phyloP scores from a whole-genome alignment of 1,140 invertebrate genomes.

The Drosophila albomicans region DNA sequence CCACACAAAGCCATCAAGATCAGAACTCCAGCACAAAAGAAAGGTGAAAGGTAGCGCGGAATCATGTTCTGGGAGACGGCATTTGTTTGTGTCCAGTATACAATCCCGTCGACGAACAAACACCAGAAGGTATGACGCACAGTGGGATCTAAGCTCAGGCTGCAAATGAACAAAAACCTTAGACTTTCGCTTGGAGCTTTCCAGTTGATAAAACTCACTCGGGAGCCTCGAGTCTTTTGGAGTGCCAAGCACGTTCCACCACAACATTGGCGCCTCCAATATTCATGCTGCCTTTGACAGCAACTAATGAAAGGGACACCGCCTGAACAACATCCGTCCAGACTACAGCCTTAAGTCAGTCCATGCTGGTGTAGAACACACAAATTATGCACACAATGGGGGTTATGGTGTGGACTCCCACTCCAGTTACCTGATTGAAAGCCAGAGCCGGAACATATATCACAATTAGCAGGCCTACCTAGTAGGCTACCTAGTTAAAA shows the following conservation, averaged over 20 bases:
- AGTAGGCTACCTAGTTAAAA: conserved; percentile 85
- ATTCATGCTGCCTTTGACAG: conserved; percentile 88
- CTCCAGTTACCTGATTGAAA: conserved; percentile 92
- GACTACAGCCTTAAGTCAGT: conserved; percentile 94
- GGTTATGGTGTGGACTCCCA: conserved; percentile 90
- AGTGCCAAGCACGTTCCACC: conserved; percentile 85
- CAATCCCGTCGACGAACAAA: conserved; percentile 90
- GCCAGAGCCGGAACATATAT: conserved; percentile 94
- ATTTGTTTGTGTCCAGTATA: conserved; percentile 91
- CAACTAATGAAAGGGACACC: conserved; percentile 88
- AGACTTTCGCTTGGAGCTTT: not conserved
- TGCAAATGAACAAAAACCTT: conserved; percentile 67
- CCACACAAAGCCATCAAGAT: conserved; percentile 87
- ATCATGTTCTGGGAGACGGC: conserved; percentile 93
- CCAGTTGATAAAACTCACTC: conserved; percentile 55
- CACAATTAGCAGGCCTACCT: conserved; percentile 87
- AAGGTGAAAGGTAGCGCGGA: conserved; percentile 89
- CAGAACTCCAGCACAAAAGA: conserved; percentile 87
- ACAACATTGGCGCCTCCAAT: conserved; percentile 88
- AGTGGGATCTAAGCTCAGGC: conserved; percentile 90
- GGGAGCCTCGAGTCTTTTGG: conserved; percentile 68
- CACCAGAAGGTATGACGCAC: conserved; percentile 93
- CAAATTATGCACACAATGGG: conserved; percentile 91
- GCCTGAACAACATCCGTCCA: conserved; percentile 95
- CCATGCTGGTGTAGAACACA: conserved; percentile 93